Conservation (phyloP, 1,140 invertebrate species). For the Eumeta japonica region DNA sequence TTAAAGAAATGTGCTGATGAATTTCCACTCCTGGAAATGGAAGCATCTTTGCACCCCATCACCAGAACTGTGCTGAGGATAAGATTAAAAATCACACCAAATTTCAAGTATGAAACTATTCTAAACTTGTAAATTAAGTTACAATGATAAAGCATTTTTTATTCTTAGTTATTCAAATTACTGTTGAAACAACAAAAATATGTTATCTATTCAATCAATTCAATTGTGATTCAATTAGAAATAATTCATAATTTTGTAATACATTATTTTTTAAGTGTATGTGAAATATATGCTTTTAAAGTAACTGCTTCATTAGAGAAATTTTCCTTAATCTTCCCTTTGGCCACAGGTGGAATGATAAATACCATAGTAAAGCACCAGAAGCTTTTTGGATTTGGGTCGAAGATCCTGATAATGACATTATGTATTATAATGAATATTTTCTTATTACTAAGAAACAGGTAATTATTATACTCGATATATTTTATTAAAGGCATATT, state of each 20-base stretch:
- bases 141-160: not conserved
- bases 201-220: too few species aligned
- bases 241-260: too few species aligned
- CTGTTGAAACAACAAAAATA: too few species aligned
- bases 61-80: slow-evolving; percentile 90
- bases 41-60: slow-evolving; percentile 89
- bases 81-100: slow-evolving; percentile 75
- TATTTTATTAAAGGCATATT: slow-evolving; percentile 1
- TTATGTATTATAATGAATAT: slow-evolving; percentile 95
- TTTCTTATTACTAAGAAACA: slow-evolving; percentile 87
- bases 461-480: slow-evolving; percentile 51
- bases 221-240: too few species aligned
- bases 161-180: too few species aligned
- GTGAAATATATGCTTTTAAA: too few species aligned
- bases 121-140: slow-evolving; percentile 3
- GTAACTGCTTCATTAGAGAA: too few species aligned
- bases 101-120: slow-evolving; percentile 65
- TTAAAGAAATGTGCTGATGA: slow-evolving; percentile 85
- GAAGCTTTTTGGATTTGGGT: slow-evolving; percentile 98
- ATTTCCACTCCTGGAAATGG: slow-evolving; percentile 81
- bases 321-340: too few species aligned
- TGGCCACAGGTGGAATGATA: slow-evolving; percentile 88
- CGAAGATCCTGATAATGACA: slow-evolving; percentile 90
- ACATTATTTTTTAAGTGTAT: too few species aligned
- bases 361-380: slow-evolving; percentile 80